phyloP scores from a whole-genome alignment of 2,797 vertebrate species.

The Anguilla obscura region DNA sequence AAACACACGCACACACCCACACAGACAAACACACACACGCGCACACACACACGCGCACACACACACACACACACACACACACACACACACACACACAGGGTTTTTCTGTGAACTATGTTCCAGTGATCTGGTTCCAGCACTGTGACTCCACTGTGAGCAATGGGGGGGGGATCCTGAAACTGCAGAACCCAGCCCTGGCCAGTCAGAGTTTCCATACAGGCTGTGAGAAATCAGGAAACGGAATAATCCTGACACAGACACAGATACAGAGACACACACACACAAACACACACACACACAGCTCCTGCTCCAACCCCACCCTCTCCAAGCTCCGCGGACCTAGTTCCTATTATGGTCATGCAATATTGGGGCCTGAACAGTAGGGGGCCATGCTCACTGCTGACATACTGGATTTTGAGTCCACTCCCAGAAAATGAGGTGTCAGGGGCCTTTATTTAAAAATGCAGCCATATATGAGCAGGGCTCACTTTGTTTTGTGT shows the following conservation, averaged over 20 bases:
- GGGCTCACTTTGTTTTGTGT: not conserved
- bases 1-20: too few relatives aligned
- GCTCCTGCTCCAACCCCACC: slow-evolving; percentile 17
- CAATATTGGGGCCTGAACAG: slow-evolving; percentile 50
- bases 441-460: not conserved
- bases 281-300: not conserved
- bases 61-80: too few relatives aligned
- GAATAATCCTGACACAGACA: not conserved
- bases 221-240: not conserved
- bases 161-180: not conserved
- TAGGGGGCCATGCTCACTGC: slow-evolving; percentile 37
- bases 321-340: slow-evolving; percentile 36
- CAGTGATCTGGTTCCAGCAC: not conserved
- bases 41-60: too few relatives aligned
- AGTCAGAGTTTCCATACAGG: not conserved
- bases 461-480: not conserved
- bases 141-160: not conserved
- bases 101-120: not conserved
- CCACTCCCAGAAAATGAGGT: slow-evolving; percentile 43
- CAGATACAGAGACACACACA: not conserved
- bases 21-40: too few relatives aligned
- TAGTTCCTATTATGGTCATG: slow-evolving; percentile 57
- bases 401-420: slow-evolving; percentile 1
- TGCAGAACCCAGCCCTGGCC: not conserved
- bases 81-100: not conserved